These are phyloP conservation scores for Lepidocyrtoides sp. DNA, from an alignment of 2,888 invertebrate species.

Conservation along the genomic window DNA sequence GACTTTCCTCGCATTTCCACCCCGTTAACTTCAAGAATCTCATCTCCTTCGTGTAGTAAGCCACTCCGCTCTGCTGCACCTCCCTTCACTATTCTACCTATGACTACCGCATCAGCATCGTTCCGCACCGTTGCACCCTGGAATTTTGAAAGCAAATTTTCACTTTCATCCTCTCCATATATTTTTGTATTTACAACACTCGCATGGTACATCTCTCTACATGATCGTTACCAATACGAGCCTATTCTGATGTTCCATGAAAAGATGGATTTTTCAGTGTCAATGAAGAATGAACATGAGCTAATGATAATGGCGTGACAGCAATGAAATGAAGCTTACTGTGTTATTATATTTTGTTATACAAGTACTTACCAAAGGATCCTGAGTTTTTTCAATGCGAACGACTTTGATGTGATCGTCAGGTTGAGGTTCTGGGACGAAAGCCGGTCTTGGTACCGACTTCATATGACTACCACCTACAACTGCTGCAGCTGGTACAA, in stretches of 20 bases:
- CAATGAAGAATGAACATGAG: constrained; percentile 21
- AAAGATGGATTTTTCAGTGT: constrained; percentile 34
- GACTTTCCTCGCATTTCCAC: constrained; percentile 98
- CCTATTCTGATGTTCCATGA: constrained; percentile 52
- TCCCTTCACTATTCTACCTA: constrained; percentile 98
- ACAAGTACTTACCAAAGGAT: constrained; percentile 89
- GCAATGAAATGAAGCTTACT: not conserved
- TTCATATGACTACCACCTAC: constrained; percentile 87
- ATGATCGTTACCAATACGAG: too few species aligned
- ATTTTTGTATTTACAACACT: not conserved
- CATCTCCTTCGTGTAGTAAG: constrained; percentile 98
- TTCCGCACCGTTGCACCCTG: constrained; percentile 82
- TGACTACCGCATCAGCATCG: constrained; percentile 98
- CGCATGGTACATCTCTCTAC: not conserved
- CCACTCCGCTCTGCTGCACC: constrained; percentile 99
- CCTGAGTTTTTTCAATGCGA: constrained; percentile 98
- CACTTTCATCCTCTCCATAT: constrained; percentile 57
- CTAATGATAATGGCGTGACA: not conserved
- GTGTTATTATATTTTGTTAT: not conserved
- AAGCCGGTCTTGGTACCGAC: constrained; percentile 85
- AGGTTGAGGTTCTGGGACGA: constrained; percentile 85
- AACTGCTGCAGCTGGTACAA: constrained; percentile 68
- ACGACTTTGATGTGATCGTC: constrained; percentile 95
- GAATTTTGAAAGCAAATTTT: constrained; percentile 60
- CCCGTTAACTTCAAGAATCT: constrained; percentile 98